phyloP scores from a whole-genome alignment of 1,140 invertebrate genomes.

The Euborellia annulipes region DNA sequence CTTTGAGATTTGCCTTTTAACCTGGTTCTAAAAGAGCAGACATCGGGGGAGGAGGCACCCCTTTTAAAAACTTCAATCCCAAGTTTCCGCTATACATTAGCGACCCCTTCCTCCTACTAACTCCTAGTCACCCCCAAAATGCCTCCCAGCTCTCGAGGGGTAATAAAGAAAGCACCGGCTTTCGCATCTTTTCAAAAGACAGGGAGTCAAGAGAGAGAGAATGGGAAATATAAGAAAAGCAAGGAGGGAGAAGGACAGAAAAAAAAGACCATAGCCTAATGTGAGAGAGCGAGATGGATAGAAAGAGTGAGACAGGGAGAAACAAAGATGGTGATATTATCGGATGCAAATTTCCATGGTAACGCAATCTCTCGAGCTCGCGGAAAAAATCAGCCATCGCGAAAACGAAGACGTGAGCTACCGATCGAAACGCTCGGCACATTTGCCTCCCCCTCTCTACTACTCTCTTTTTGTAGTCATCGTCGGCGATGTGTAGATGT shows the following conservation, averaged over 20 bases:
- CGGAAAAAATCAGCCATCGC: not conserved
- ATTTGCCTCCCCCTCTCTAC: slow-evolving; percentile 21
- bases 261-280: slow-evolving; percentile 11
- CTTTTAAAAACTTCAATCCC: slow-evolving; percentile 10
- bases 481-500: too few species aligned
- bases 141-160: not conserved
- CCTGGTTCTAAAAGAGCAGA: slow-evolving; percentile 1
- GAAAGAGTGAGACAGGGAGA: not conserved
- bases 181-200: not conserved
- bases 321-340: slow-evolving; percentile 19
- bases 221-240: slow-evolving; percentile 8
- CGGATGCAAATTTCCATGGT: slow-evolving; percentile 38
- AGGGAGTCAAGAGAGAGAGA: slow-evolving; percentile 3
- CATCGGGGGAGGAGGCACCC: not conserved
- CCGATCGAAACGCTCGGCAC: not conserved
- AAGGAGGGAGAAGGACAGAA: slow-evolving; percentile 11
- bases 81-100: slow-evolving; percentile 10
- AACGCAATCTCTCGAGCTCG: slow-evolving; percentile 17
- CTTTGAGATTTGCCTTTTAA: slow-evolving; percentile 4
- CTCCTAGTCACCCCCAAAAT: not conserved
- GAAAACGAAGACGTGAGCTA: not conserved
- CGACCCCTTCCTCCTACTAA: not conserved
- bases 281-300: slow-evolving; percentile 9
- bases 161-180: slow-evolving; percentile 2
- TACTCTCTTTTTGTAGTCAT: slow-evolving; percentile 4